Evolutionary conservation across 2,113 vertebrate genomes (phyloP).

Genomic region (Helogale parvula): DNA sequence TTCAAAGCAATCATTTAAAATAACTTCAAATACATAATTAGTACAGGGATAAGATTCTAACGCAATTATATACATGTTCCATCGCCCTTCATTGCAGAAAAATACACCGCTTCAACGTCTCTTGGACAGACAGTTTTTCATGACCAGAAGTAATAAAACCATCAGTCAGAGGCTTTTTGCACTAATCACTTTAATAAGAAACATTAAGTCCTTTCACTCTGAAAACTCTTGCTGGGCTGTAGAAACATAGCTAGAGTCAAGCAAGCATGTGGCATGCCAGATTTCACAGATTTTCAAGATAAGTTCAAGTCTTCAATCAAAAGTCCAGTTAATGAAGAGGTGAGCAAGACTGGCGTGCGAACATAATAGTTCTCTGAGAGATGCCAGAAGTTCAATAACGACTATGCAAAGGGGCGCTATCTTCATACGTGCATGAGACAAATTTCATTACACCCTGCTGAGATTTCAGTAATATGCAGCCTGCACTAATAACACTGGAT

Average conservation of each 20-base stretch:
- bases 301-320: slow-evolving; percentile 60
- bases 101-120: background rate
- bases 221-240: slow-evolving; percentile 39
- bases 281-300: slow-evolving; percentile 58
- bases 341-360: slow-evolving; percentile 70
- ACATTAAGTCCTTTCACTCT: slow-evolving; percentile 29
- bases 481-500: slow-evolving; percentile 81
- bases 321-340: slow-evolving; percentile 69
- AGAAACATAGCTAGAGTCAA: slow-evolving; percentile 54
- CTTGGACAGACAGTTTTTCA: slow-evolving; percentile 36
- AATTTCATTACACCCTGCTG: slow-evolving; percentile 80
- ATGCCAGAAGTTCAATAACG: slow-evolving; percentile 62
- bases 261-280: slow-evolving; percentile 30
- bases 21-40: slow-evolving; percentile 17
- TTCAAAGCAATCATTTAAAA: slow-evolving; percentile 52
- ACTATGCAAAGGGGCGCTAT: slow-evolving; percentile 69
- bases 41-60: background rate
- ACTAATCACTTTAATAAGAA: slow-evolving; percentile 58
- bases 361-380: slow-evolving; percentile 54
- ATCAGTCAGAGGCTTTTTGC: slow-evolving; percentile 27
- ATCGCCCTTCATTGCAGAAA: slow-evolving; percentile 1
- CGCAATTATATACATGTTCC: slow-evolving; percentile 2
- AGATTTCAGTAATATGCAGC: slow-evolving; percentile 71
- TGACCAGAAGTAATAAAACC: slow-evolving; percentile 63
- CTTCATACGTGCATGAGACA: slow-evolving; percentile 72